These are phyloP conservation scores for Drosophila ustulata DNA, from an alignment of 2,888 invertebrate genomes.

Conservation along the genomic window DNA sequence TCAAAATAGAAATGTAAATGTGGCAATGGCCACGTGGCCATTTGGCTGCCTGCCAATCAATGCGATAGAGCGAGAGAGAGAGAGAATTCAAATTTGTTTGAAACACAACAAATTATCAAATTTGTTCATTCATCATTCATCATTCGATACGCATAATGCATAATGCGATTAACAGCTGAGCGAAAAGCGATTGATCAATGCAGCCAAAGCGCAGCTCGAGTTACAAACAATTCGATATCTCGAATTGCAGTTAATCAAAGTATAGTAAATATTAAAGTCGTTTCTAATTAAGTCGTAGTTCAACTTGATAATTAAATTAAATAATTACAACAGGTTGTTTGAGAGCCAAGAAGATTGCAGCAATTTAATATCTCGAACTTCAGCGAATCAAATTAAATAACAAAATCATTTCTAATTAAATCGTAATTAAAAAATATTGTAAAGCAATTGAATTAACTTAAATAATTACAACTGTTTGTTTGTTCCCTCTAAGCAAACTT, in stretches of 20 bases:
- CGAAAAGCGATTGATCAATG: neutral
- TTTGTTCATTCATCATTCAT: neutral
- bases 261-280: too few species aligned
- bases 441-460: too few species aligned
- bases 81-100: slow-evolving; percentile 17
- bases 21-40: slow-evolving; percentile 40
- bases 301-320: too few species aligned
- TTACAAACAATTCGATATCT: neutral
- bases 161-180: neutral
- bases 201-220: neutral
- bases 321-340: too few species aligned
- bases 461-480: too few species aligned
- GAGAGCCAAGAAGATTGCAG: too few species aligned
- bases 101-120: neutral
- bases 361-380: too few species aligned
- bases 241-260: neutral
- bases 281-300: too few species aligned
- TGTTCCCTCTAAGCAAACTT: too few species aligned
- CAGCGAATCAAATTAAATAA: too few species aligned
- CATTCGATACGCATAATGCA: neutral
- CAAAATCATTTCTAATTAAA: too few species aligned
- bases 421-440: too few species aligned
- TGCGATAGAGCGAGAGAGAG: neutral
- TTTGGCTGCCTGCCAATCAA: slow-evolving; percentile 36
- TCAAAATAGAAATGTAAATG: neutral